A percentile compares a stretch with the other conserved stretches of the same genome.
phyloP scores from a whole-genome alignment of 2,797 vertebrate species.

The Acanthurus tractus region DNA sequence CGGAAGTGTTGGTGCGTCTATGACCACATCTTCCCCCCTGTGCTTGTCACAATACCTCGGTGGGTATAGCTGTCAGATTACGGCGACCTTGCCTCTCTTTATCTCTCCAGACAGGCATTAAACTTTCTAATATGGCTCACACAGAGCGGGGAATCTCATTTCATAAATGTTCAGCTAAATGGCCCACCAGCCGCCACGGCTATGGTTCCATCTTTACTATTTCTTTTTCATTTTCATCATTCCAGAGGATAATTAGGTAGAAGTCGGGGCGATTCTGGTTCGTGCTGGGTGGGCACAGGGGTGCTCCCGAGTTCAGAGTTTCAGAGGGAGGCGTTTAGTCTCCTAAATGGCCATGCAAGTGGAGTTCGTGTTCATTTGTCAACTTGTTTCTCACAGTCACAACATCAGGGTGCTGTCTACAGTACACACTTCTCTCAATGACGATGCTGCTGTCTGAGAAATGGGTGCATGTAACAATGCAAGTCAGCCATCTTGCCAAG shows the following conservation, averaged over 20 bases:
- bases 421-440: background rate
- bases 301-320: constrained; percentile 10
- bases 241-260: constrained; percentile 61
- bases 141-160: constrained; percentile 51
- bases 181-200: constrained; percentile 50
- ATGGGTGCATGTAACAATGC: background rate
- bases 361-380: background rate
- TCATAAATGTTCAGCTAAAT: constrained; percentile 64
- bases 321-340: constrained; percentile 4
- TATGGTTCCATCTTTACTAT: constrained; percentile 57
- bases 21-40: constrained; percentile 15
- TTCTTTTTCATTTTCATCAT: constrained; percentile 67
- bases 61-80: constrained; percentile 54
- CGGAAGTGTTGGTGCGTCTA: background rate
- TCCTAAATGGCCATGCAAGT: background rate
- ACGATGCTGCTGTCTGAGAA: background rate
- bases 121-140: constrained; percentile 62
- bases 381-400: background rate
- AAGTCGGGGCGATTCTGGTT: background rate
- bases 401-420: background rate
- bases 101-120: constrained; percentile 68
- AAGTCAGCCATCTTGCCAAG: background rate
- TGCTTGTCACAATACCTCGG: constrained; percentile 27
- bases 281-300: constrained; percentile 1
- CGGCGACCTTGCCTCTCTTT: constrained; percentile 50